Conservation (phyloP, 2,797 vertebrate species). For the Molossus molossus region DNA sequence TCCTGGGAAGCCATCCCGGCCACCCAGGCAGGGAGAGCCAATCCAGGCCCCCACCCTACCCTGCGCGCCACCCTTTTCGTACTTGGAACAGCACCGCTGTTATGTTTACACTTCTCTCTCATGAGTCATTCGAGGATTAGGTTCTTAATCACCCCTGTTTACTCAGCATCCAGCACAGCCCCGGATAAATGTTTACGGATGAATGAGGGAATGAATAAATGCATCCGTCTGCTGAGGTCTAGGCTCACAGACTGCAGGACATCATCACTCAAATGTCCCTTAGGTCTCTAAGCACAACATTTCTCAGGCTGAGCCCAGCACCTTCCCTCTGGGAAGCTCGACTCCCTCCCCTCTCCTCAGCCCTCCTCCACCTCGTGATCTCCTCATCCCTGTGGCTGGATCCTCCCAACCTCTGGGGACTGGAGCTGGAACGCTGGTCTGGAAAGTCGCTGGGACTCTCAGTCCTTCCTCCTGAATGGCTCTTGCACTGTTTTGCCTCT, state of each 20-base stretch:
- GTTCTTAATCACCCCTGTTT: constrained; percentile 30
- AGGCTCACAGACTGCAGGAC: not conserved
- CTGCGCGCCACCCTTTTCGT: not conserved
- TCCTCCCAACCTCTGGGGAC: not conserved
- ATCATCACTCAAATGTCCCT: not conserved
- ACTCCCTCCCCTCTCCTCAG: not conserved
- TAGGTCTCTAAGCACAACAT: not conserved
- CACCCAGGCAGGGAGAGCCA: not conserved
- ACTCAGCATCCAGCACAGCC: not conserved
- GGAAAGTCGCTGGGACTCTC: not conserved
- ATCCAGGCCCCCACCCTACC: not conserved
- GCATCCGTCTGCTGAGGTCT: not conserved
- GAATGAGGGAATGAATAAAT: not conserved
- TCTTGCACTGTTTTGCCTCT: not conserved
- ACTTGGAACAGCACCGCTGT: rapidly evolving
- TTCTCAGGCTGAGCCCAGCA: not conserved
- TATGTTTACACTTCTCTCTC: not conserved
- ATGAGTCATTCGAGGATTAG: constrained; percentile 49
- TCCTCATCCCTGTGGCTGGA: not conserved
- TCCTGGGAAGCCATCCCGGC: not conserved
- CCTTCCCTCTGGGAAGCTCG: not conserved
- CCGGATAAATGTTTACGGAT: not conserved
- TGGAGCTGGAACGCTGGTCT: not conserved
- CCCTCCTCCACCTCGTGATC: not conserved
- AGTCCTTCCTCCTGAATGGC: not conserved